Percentiles rank a stretch among this genome's conserved stretches.
These are phyloP conservation scores for Bombus breviceps DNA, from an alignment of 1,140 invertebrate genomes.

Conservation along the genomic window DNA sequence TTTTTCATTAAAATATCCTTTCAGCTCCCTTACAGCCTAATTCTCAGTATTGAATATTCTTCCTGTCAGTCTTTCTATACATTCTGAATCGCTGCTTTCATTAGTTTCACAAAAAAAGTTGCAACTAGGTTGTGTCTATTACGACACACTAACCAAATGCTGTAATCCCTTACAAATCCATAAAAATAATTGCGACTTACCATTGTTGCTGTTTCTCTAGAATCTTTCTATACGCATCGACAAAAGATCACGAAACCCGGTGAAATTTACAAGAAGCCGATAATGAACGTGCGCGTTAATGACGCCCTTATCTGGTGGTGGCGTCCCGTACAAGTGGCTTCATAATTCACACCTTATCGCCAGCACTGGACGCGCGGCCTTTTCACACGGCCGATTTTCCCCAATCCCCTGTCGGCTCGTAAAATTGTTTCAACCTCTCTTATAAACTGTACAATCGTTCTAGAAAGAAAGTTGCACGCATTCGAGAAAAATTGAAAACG, in stretches of 20 bases:
- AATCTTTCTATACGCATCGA: background rate
- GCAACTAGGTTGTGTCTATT: too few species aligned
- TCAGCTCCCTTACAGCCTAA: background rate
- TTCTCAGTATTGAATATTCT: background rate
- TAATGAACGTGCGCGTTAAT: conserved; percentile 20
- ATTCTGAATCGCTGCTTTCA: too few species aligned
- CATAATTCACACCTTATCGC: conserved; percentile 70
- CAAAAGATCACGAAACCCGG: background rate
- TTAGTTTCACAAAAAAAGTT: too few species aligned
- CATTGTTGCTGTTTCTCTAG: background rate
- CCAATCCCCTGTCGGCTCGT: conserved; percentile 51
- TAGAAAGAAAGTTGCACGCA: background rate
- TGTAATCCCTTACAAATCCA: background rate
- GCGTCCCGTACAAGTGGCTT: conserved; percentile 42
- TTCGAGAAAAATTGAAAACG: background rate
- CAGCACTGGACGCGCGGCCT: conserved; percentile 44
- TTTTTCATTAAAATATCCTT: background rate
- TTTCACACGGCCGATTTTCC: conserved; percentile 10
- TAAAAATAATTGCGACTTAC: background rate
- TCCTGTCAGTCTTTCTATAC: background rate
- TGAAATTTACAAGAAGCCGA: background rate
- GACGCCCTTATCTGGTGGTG: background rate
- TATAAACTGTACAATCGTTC: background rate
- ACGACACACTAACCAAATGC: too few species aligned
- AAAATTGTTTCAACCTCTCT: conserved; percentile 62